Conservation (phyloP, 2,113 vertebrate species). For the Cavia aperea region DNA sequence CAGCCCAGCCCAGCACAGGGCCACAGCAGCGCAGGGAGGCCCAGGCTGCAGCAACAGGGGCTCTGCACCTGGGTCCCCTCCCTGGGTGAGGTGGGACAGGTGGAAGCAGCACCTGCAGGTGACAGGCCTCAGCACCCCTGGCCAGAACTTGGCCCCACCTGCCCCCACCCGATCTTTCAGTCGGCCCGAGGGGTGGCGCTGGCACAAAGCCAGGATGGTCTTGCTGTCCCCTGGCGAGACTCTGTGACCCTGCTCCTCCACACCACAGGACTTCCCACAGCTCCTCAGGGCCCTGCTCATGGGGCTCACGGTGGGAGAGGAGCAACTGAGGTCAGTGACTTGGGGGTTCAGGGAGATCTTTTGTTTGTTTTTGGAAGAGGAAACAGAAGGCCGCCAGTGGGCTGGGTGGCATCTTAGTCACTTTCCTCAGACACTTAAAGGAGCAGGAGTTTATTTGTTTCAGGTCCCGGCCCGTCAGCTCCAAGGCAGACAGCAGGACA, state of each 20-base stretch:
- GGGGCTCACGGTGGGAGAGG: neutral
- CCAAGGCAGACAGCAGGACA: neutral
- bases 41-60: neutral
- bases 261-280: neutral
- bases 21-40: neutral
- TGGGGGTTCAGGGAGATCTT: neutral
- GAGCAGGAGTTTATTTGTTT: neutral
- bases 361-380: neutral
- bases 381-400: accelerated
- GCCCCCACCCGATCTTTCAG: too few relatives aligned
- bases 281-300: too few relatives aligned
- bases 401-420: neutral
- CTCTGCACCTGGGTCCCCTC: neutral
- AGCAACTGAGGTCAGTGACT: neutral
- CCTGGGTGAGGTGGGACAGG: neutral
- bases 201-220: neutral
- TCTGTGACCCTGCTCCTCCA: too few relatives aligned
- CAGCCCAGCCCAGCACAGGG: neutral
- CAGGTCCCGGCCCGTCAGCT: neutral
- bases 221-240: accelerated
- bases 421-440: neutral
- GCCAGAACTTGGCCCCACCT: accelerated
- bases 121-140: neutral
- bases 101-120: too few relatives aligned
- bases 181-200: neutral